These are phyloP conservation scores for Hemaris fuciformis DNA, from an alignment of 2,888 invertebrate genomes.

Conservation along the genomic window DNA sequence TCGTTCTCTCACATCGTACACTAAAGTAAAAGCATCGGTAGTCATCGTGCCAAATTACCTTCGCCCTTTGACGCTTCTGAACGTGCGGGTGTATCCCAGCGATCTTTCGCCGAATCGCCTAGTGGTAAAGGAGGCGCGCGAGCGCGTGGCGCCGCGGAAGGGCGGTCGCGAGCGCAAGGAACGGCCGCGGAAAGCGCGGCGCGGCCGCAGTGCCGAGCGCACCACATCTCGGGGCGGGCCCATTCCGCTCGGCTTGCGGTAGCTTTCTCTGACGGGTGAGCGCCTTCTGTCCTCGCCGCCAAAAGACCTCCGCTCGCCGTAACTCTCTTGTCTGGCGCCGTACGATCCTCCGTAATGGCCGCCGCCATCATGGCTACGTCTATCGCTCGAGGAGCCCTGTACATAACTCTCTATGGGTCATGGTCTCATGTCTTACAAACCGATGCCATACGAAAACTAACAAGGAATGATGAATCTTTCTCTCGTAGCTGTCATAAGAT, in stretches of 20 bases:
- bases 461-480: conserved; percentile 6
- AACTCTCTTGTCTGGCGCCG: conserved; percentile 81
- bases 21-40: conserved; percentile 16
- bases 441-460: conserved; percentile 10
- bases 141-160: conserved; percentile 80
- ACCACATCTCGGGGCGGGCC: conserved; percentile 67
- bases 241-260: conserved; percentile 75
- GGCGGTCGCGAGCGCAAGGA: conserved; percentile 78
- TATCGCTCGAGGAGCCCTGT: conserved; percentile 79
- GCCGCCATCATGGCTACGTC: conserved; percentile 81
- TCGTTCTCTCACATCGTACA: background rate
- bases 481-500: background rate
- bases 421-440: conserved; percentile 20
- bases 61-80: conserved; percentile 73
- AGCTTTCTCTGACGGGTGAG: conserved; percentile 75
- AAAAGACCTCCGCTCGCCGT: conserved; percentile 75
- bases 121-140: conserved; percentile 69
- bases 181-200: conserved; percentile 78
- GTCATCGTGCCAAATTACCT: conserved; percentile 68
- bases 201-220: conserved; percentile 77
- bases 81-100: conserved; percentile 68
- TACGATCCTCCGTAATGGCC: conserved; percentile 80
- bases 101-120: conserved; percentile 67
- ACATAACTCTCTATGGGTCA: conserved; percentile 74
- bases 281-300: conserved; percentile 80